Evolutionary conservation across 2,797 vertebrate species (phyloP).

Genomic region (Danio tinwini): DNA sequence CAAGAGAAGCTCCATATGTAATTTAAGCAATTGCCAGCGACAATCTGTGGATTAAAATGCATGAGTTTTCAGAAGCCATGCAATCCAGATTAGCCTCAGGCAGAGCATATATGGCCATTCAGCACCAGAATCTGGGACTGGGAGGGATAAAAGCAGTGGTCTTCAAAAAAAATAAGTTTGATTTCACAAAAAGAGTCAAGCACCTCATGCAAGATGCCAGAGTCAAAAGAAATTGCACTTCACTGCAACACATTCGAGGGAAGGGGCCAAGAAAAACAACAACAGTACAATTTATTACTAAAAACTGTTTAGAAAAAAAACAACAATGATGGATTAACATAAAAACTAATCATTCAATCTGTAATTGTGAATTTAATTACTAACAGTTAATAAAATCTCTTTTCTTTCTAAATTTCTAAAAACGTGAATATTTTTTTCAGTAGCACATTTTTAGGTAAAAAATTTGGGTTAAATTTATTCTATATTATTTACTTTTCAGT

Average conservation of each 20-base stretch:
- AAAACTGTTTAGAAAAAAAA: neutral
- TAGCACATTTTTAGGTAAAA: too few relatives aligned
- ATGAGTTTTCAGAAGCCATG: constrained; percentile 53
- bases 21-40: neutral
- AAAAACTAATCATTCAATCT: too few relatives aligned
- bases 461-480: neutral
- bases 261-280: constrained; percentile 2
- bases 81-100: constrained; percentile 46
- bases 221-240: constrained; percentile 67
- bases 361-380: too few relatives aligned
- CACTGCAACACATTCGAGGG: constrained; percentile 61
- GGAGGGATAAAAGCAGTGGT: neutral
- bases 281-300: constrained; percentile 15
- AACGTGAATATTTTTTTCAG: too few relatives aligned
- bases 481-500: too few relatives aligned
- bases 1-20: neutral
- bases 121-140: constrained; percentile 12
- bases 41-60: constrained; percentile 18
- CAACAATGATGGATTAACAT: too few relatives aligned
- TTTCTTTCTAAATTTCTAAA: too few relatives aligned
- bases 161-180: constrained; percentile 1
- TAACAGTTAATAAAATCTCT: too few relatives aligned
- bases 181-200: constrained; percentile 69
- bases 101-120: constrained; percentile 26
- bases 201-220: constrained; percentile 79